Conservation (phyloP, 2,113 vertebrate species). For the Diadophis punctatus region DNA sequence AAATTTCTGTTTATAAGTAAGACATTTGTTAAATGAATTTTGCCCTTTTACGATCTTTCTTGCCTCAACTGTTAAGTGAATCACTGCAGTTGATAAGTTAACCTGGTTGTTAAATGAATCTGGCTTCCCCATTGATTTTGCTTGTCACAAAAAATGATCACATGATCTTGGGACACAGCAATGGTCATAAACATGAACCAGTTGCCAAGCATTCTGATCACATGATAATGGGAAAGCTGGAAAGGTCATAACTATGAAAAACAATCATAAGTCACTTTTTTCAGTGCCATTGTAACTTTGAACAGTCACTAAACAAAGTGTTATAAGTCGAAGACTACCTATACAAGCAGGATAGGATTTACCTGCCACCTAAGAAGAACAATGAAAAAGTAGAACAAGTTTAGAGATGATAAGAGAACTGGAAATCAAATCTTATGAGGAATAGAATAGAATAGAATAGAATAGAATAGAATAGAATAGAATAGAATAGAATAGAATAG, state of each 20-base stretch:
- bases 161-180: background rate
- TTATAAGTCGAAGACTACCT: background rate
- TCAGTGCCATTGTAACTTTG: background rate
- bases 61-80: background rate
- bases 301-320: background rate
- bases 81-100: background rate
- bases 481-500: too few species aligned
- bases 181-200: background rate
- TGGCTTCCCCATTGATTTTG: background rate
- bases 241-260: background rate
- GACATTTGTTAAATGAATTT: background rate
- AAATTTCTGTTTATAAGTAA: background rate
- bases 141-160: background rate
- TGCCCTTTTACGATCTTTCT: background rate
- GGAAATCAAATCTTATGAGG: background rate
- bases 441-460: too few species aligned
- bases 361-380: background rate
- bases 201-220: background rate
- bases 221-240: background rate
- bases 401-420: background rate
- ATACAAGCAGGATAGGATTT: background rate
- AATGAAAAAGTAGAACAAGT: background rate
- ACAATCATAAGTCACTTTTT: background rate
- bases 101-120: background rate
- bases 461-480: too few species aligned